Evolutionary conservation across 2,888 invertebrate species (phyloP).

Genomic region (Aphidius colemani): DNA sequence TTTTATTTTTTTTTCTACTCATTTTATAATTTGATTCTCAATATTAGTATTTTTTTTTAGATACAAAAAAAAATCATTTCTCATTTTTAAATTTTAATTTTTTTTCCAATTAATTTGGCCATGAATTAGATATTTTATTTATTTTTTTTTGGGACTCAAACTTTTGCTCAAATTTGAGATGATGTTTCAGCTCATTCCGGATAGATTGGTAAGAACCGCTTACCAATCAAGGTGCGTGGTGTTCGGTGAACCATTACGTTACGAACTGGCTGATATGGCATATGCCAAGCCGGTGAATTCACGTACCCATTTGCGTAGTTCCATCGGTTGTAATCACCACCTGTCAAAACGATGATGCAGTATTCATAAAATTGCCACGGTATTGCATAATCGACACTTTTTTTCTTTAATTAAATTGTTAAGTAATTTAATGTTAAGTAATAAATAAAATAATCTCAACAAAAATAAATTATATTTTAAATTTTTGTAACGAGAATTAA

Average conservation of each 20-base stretch:
- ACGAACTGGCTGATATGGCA: constrained; percentile 59
- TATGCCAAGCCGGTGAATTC: constrained; percentile 60
- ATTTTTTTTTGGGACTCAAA: constrained; percentile 16
- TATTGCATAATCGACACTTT: not conserved
- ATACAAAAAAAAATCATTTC: too few relatives aligned
- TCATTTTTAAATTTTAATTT: not conserved
- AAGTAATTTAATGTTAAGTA: not conserved
- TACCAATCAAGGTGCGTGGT: constrained; percentile 57
- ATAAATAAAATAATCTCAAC: not conserved
- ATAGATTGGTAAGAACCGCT: constrained; percentile 58
- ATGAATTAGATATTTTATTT: constrained; percentile 5
- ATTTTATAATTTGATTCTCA: constrained; percentile 14
- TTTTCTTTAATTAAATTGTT: not conserved
- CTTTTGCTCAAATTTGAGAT: constrained; percentile 25
- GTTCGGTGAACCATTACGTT: constrained; percentile 61
- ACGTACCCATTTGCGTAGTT: constrained; percentile 59
- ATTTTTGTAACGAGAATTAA: constrained; percentile 13
- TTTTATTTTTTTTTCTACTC: constrained; percentile 14
- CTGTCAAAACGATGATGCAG: constrained; percentile 52
- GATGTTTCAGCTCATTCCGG: constrained; percentile 41
- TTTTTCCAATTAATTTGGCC: constrained; percentile 13
- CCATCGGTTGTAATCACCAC: constrained; percentile 60
- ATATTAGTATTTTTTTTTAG: constrained; percentile 2
- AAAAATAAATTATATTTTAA: constrained; percentile 14
- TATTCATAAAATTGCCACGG: constrained; percentile 37